Evolutionary conservation across 2,113 vertebrate species (phyloP).

Genomic region (Pterocles gutturalis): DNA sequence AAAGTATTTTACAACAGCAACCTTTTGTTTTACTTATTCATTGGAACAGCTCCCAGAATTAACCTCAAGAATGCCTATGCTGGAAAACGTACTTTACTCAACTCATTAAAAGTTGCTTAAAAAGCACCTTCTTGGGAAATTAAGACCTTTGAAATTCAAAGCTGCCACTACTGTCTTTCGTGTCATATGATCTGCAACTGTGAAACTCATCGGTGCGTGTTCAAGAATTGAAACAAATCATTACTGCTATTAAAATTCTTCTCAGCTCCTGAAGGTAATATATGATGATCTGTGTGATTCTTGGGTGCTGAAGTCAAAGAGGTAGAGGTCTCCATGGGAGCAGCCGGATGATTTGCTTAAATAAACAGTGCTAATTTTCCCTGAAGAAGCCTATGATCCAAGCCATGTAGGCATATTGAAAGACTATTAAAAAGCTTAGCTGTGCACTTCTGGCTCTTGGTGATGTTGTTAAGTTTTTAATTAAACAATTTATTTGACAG

Average conservation of each 20-base stretch:
- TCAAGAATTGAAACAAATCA: slow-evolving; percentile 48
- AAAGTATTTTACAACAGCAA: not conserved
- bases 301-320: not conserved
- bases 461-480: not conserved
- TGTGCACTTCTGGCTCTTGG: not conserved
- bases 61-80: not conserved
- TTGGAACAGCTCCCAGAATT: not conserved
- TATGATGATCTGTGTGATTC: slow-evolving; percentile 37
- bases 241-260: slow-evolving; percentile 64
- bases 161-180: slow-evolving; percentile 38
- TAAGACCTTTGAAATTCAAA: slow-evolving; percentile 52
- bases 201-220: slow-evolving; percentile 57
- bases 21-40: not conserved
- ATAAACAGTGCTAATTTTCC: slow-evolving; percentile 32
- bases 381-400: not conserved
- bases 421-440: not conserved
- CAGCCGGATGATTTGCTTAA: not conserved
- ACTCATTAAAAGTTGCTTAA: slow-evolving; percentile 56
- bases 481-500: not conserved
- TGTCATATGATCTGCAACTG: slow-evolving; percentile 51
- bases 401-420: not conserved
- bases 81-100: slow-evolving; percentile 32
- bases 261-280: slow-evolving; percentile 50
- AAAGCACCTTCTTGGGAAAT: slow-evolving; percentile 43
- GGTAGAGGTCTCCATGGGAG: not conserved